Conservation (phyloP, 92 coral and sea anemone species). For the Porites divaricata region DNA sequence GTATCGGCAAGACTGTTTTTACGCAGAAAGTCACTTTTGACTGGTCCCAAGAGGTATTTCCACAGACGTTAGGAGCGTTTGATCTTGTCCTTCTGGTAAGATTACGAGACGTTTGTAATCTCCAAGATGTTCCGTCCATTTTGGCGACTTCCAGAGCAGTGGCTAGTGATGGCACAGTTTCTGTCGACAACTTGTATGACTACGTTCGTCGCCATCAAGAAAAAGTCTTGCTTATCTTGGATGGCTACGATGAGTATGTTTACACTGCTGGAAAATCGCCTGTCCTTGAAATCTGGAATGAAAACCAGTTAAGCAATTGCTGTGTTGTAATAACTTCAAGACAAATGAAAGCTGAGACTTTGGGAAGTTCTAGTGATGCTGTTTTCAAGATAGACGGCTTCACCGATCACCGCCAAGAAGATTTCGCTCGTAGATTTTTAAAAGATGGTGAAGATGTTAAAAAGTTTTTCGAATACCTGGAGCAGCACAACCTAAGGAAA, state of each 20-base stretch:
- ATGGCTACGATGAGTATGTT: constrained; percentile 12
- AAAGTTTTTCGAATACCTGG: no score
- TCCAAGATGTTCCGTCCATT: not conserved
- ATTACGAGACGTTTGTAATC: not conserved
- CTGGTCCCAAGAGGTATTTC: not conserved
- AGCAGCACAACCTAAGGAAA: no score
- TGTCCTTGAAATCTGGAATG: constrained; percentile 3
- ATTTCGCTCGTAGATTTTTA: no score
- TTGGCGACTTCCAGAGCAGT: not conserved
- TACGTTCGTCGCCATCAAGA: constrained; percentile 10
- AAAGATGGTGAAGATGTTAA: no score
- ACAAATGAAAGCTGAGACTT: not conserved
- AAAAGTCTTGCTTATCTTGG: not conserved
- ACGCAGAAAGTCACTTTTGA: not conserved
- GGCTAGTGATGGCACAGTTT: not conserved
- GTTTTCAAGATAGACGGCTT: no score
- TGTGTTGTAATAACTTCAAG: constrained; percentile 7
- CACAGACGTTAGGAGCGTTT: not conserved
- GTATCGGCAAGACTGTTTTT: constrained; percentile 1
- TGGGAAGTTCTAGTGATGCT: not conserved
- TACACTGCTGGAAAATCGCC: not conserved
- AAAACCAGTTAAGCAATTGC: not conserved
- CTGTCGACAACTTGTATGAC: not conserved
- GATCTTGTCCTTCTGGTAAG: not conserved
- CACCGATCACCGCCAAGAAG: no score